Evolutionary conservation across 2,888 invertebrate genomes (phyloP), one percentile per base, ranked within the genome.

Genomic region (Busseola fusca): DNA sequence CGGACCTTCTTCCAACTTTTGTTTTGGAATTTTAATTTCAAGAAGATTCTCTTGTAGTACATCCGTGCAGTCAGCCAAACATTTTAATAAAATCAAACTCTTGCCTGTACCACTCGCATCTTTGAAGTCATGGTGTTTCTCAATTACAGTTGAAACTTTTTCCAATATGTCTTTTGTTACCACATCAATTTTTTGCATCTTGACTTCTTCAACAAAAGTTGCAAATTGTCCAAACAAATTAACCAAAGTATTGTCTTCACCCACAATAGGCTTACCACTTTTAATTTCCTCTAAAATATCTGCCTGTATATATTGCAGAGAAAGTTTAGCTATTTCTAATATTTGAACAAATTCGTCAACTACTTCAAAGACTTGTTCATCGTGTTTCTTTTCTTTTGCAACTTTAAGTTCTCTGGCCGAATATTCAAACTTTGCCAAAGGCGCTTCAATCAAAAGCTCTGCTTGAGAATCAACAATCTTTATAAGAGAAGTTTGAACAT

Each of bases 41-140:
- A 85, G 68, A 63, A 88, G 63, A 37, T 81, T 84, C 72, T 89
- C 85, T 82, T 89, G 88, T 57, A 95, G 72, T 30, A 93, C 85
- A 70, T 90, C 87, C 9, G 87, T 88, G 82, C 94, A 94, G 78
- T 94, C 93, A 64, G 92, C 89, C 40, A 95, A 79, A 84, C 92
- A 93, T 87, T 94, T 93, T 0, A 94, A 72, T 66, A 94, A 69
- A 48, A 95, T 92, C 27, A 95, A 85, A 2, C 84, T 87, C 82
- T 93, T 93, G 4, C 92, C 92, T 30, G 87, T 87, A 14, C 91
- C 91, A 14, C 77, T 82, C 1, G 92, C 91, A 75, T 91, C 88
- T 87, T 91, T 92, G 69, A 89, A 92, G 59, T 91, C 89, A 70
- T 90, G 84, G 82, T 94, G 91, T 79, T 91, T 91, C 50, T 87